Conservation (phyloP, 2,888 invertebrate species). For the Hypselothyrea guttata region DNA sequence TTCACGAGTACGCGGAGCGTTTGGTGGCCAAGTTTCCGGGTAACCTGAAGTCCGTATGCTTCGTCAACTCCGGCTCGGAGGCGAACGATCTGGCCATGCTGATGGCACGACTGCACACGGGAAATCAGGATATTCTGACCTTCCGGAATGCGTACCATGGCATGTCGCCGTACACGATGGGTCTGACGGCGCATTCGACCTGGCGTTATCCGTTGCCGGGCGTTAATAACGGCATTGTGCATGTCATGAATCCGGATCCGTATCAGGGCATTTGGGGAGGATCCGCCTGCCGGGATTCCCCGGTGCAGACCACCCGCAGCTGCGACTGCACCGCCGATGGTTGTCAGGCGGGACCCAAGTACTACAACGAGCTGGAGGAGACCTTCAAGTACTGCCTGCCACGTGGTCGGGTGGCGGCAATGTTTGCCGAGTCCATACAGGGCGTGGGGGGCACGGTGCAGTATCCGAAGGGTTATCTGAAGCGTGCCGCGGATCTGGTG, state of each 20-base stretch:
- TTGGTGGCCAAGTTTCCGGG: constrained; percentile 91
- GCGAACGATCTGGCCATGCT: constrained; percentile 97
- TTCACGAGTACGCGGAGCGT: constrained; percentile 95
- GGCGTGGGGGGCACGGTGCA: constrained; percentile 97
- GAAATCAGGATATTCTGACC: constrained; percentile 91
- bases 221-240: constrained; percentile 88
- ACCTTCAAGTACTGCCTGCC: constrained; percentile 90
- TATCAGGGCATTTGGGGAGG: constrained; percentile 96
- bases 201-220: constrained; percentile 90
- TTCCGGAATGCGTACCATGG: constrained; percentile 97
- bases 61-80: constrained; percentile 98
- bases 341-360: constrained; percentile 90
- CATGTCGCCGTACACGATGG: constrained; percentile 92
- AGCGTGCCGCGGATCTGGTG: constrained; percentile 90
- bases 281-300: constrained; percentile 92
- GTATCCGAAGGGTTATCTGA: constrained; percentile 93
- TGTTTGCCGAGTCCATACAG: constrained; percentile 98
- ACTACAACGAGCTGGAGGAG: constrained; percentile 89
- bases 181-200: constrained; percentile 89
- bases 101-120: constrained; percentile 93
- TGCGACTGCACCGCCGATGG: constrained; percentile 87
- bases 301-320: constrained; percentile 87
- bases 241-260: constrained; percentile 96
- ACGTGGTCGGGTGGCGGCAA: constrained; percentile 90
- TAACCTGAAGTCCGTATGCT: constrained; percentile 93